A percentile compares a stretch with the other conserved stretches of the same genome.
Evolutionary conservation across 2,888 invertebrate genomes (phyloP).

Genomic region (Acanthoscelides obtectus): DNA sequence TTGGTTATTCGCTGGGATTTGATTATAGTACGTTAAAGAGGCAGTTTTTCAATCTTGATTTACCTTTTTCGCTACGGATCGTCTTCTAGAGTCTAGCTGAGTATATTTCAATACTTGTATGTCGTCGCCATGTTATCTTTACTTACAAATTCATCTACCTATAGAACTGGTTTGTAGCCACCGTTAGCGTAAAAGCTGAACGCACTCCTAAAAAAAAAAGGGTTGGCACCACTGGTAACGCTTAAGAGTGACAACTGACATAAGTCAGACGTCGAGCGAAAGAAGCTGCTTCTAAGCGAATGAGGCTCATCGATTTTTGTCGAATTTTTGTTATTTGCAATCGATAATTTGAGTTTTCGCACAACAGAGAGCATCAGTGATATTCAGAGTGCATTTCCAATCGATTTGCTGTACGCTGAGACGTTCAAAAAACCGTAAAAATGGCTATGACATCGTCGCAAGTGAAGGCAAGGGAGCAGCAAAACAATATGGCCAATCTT

Average conservation of each 20-base stretch:
- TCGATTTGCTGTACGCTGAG: not conserved
- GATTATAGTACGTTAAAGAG: no score
- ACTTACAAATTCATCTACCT: no score
- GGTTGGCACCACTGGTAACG: not conserved
- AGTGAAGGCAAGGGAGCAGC: constrained; percentile 42
- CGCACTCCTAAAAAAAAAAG: no score
- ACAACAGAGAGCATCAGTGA: not conserved
- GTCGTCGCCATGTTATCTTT: no score
- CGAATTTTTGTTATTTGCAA: not conserved
- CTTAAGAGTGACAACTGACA: not conserved
- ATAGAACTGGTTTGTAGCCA: no score
- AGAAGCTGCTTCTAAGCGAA: no score
- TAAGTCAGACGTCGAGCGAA: not conserved
- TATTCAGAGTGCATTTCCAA: not conserved
- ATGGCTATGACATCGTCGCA: constrained; percentile 53
- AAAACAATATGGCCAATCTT: constrained; percentile 46
- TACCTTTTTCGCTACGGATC: no score
- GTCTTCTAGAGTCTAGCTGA: no score
- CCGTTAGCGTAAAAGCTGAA: no score
- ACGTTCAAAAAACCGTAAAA: constrained; percentile 1
- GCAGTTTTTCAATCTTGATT: no score
- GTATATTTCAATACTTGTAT: no score
- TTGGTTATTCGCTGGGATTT: no score
- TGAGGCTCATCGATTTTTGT: not conserved
- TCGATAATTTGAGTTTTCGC: not conserved